Evolutionary conservation across 2,888 invertebrate species (phyloP), one percentile per base, ranked within the genome.

Genomic region (Lissonota sp.): DNA sequence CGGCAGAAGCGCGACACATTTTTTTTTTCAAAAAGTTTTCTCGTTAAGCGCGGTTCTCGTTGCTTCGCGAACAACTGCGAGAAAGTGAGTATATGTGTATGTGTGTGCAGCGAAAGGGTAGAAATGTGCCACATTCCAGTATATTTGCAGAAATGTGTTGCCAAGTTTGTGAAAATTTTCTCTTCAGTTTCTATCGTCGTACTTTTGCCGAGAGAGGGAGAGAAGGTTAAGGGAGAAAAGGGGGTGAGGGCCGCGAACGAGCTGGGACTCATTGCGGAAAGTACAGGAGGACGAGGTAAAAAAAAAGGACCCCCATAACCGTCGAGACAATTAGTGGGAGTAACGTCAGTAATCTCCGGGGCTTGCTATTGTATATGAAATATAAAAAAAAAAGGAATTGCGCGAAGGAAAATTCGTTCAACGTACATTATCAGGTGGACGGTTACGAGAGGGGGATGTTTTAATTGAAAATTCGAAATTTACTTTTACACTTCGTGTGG

Each of bases 1-100:
- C 12, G 37, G 53, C 12, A 62, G 76, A 63, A 60, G 14, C 49
- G 67, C 49, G 37, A 76, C 26, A 26, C 26, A 26, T 26, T 80
- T 70, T 72, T 70, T 72, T 62, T 26, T 16, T 40, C 16, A 40
- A 49, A 80, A 80, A 80, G 55, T 80, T 80, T 76, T 46, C 75
- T 80, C 80, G 80, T 80, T 80, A 80, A 76, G 55, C 75, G 64
- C 78, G 62, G 62, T 53, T 44, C 80, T 80, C 55, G 26, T 26
- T 26, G 26, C 26, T 26, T 26, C 26, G 26, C 64, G 53, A 53
- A 51, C 66, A n/a, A 66, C 66, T 8, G 69, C 26, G 26, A 57
- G 49, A 8, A 58, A 40, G 57, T 55, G 67, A 39, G 53, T 39
- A n/a, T n/a, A n/a, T n/a, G 42, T 16, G 14, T 49, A 44, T n/a